These are phyloP conservation scores for Nesidiocoris tenuis DNA, from an alignment of 2,888 invertebrate species.

Conservation along the genomic window DNA sequence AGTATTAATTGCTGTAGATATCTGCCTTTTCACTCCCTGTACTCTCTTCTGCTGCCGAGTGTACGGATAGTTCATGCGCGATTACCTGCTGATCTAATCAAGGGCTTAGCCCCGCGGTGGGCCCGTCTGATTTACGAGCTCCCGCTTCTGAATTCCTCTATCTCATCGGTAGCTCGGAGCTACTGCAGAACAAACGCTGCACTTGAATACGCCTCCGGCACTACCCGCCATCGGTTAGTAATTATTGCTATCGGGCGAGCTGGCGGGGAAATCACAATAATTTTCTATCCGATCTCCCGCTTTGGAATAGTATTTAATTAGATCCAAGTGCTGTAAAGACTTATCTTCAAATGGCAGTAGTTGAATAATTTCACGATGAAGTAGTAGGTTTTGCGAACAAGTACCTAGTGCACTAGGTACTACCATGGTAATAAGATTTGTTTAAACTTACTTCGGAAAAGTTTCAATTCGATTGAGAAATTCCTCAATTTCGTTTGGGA, in stretches of 20 bases:
- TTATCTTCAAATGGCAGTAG: no score
- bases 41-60: slow-evolving; percentile 1
- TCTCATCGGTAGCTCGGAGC: not conserved
- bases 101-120: slow-evolving; percentile 29
- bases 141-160: not conserved
- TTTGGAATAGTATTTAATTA: not conserved
- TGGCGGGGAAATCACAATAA: not conserved
- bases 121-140: slow-evolving; percentile 30
- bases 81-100: slow-evolving; percentile 42
- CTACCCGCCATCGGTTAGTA: not conserved
- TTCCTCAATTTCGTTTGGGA: no score
- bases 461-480: no score
- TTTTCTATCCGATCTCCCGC: not conserved
- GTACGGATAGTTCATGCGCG: slow-evolving; percentile 40
- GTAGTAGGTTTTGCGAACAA: no score
- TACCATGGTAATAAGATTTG: no score
- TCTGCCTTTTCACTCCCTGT: slow-evolving; percentile 14
- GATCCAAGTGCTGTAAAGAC: no score
- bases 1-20: slow-evolving; percentile 40
- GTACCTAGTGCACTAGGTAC: no score
- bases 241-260: not conserved
- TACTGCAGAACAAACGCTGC: not conserved
- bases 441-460: no score
- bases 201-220: not conserved
- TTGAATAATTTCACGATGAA: no score